Conservation (phyloP, 2,888 invertebrate species). For the Napeogenes inachia region DNA sequence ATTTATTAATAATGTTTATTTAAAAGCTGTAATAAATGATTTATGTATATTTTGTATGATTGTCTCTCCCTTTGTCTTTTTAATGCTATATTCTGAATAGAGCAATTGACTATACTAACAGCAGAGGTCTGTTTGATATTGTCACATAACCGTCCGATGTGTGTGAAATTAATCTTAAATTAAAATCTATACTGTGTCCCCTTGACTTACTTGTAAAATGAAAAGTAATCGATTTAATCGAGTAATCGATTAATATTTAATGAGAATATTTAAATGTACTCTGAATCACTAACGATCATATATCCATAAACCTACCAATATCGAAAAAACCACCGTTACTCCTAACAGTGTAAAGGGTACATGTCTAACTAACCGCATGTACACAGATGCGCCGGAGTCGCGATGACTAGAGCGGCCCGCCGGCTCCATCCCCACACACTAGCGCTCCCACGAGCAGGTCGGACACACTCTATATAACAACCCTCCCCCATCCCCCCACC, state of each 20-base stretch:
- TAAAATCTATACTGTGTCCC: too few relatives aligned
- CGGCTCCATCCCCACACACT: constrained; percentile 64
- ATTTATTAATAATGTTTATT: not conserved
- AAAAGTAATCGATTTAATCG: too few relatives aligned
- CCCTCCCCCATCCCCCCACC: constrained; percentile 12
- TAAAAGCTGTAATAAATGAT: not conserved
- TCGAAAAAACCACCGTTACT: too few relatives aligned
- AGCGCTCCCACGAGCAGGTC: constrained; percentile 68
- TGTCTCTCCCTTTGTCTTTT: not conserved
- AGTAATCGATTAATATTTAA: too few relatives aligned
- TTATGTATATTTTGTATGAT: not conserved
- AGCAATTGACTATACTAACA: too few relatives aligned
- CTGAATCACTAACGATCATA: too few relatives aligned
- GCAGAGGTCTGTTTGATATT: too few relatives aligned
- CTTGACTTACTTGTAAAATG: too few relatives aligned
- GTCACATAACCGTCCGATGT: too few relatives aligned
- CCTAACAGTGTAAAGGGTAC: not conserved
- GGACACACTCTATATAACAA: constrained; percentile 43
- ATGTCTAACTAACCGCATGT: constrained; percentile 15
- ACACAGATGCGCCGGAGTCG: constrained; percentile 66
- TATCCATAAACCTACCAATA: too few relatives aligned
- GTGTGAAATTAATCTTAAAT: too few relatives aligned
- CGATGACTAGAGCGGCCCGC: constrained; percentile 77
- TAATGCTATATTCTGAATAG: not conserved
- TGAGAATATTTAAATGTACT: too few relatives aligned